phyloP scores from a whole-genome alignment of 2,113 vertebrate species.

The Paralichthys olivaceus region DNA sequence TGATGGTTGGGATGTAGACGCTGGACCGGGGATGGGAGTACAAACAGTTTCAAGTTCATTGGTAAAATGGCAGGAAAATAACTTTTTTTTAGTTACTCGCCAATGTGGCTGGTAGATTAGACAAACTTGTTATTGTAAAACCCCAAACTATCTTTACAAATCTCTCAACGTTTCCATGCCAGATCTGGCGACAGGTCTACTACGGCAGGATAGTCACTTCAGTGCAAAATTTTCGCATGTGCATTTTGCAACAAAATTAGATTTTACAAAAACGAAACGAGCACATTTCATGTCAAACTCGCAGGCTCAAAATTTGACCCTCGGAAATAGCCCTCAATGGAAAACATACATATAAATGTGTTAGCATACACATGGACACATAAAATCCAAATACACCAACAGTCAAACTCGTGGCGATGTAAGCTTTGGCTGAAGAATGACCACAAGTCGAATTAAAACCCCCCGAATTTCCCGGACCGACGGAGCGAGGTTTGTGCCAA shows the following conservation, averaged over 20 bases:
- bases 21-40: constrained; percentile 27
- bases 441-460: constrained; percentile 20
- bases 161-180: constrained; percentile 23
- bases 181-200: constrained; percentile 28
- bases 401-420: constrained; percentile 40
- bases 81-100: constrained; percentile 25
- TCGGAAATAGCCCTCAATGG: constrained; percentile 72
- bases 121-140: constrained; percentile 22
- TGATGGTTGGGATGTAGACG: constrained; percentile 35
- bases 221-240: constrained; percentile 74
- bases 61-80: constrained; percentile 57
- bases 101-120: constrained; percentile 56
- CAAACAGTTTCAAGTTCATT: constrained; percentile 56
- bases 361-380: constrained; percentile 28
- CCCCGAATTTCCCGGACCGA: constrained; percentile 11
- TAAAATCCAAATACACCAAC: constrained; percentile 22
- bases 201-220: constrained; percentile 58
- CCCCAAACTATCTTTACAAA: constrained; percentile 31
- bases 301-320: constrained; percentile 51
- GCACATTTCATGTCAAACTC: constrained; percentile 40
- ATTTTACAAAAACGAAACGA: constrained; percentile 42
- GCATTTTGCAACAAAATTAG: constrained; percentile 68
- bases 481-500: neutral
- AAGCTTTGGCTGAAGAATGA: constrained; percentile 56
- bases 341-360: constrained; percentile 37